Percentiles rank a stretch among this genome's conserved stretches.
These are phyloP conservation scores for Telmatochromis brichardi DNA, from an alignment of 2,113 vertebrate species.

Conservation along the genomic window DNA sequence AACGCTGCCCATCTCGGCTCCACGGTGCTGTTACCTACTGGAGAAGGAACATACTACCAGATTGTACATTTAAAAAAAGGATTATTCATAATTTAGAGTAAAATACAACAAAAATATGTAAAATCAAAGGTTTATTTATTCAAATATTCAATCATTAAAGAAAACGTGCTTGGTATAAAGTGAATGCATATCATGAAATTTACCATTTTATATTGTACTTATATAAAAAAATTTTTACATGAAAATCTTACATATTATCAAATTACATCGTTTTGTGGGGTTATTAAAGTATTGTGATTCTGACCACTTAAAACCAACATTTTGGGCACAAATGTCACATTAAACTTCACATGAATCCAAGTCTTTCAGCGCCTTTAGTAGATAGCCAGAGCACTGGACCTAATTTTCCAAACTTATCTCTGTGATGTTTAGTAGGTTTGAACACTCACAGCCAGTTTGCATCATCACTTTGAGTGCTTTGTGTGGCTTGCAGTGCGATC, in stretches of 20 bases:
- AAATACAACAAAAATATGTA: not conserved
- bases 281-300: not conserved
- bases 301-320: not conserved
- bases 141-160: not conserved
- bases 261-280: not conserved
- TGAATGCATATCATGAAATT: not conserved
- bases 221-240: rapidly evolving
- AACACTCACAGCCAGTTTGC: not conserved
- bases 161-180: not conserved
- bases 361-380: not conserved
- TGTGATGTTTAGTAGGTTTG: not conserved
- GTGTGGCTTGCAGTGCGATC: not conserved
- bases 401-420: not conserved
- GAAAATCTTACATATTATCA: not conserved
- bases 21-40: not conserved
- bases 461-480: not conserved
- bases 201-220: not conserved
- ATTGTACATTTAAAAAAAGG: not conserved
- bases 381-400: not conserved
- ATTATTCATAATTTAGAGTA: not conserved
- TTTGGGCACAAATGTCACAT: not conserved
- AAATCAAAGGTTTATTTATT: not conserved
- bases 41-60: not conserved
- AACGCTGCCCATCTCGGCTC: not conserved
- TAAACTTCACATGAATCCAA: not conserved